phyloP scores from a whole-genome alignment of 2,797 vertebrate genomes.

The Rhinella marina region DNA sequence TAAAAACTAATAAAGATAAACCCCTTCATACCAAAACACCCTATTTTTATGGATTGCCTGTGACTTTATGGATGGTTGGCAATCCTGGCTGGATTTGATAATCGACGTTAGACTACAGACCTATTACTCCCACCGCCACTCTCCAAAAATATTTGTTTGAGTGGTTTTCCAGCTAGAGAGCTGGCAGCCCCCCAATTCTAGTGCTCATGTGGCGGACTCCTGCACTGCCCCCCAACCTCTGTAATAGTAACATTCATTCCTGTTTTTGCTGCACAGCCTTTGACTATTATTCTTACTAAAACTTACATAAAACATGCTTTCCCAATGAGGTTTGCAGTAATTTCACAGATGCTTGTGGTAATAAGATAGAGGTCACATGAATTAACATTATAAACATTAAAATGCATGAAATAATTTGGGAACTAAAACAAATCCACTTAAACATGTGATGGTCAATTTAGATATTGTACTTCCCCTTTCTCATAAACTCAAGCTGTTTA shows the following conservation, averaged over 20 bases:
- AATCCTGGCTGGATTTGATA: background rate
- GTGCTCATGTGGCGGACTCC: background rate
- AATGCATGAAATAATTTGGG: background rate
- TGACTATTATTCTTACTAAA: background rate
- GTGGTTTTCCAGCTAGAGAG: background rate
- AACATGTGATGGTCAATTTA: background rate
- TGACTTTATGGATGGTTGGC: background rate
- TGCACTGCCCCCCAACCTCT: background rate
- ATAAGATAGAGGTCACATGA: slow-evolving; percentile 2
- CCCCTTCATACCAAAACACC: background rate
- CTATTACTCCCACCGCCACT: background rate
- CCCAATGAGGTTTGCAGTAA: background rate
- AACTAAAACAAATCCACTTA: background rate
- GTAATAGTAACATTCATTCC: background rate
- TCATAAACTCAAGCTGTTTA: slow-evolving; percentile 7
- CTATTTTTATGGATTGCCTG: background rate
- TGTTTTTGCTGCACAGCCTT: background rate
- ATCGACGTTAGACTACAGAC: background rate
- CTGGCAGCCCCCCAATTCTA: background rate
- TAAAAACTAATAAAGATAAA: too few relatives aligned
- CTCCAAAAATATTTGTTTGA: background rate
- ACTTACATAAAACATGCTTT: background rate
- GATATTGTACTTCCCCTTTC: slow-evolving; percentile 4
- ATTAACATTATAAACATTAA: background rate
- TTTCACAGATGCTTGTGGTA: slow-evolving; percentile 25